Evolutionary conservation across 2,113 vertebrate species (phyloP), one percentile per base, ranked within the genome.

Genomic region (Corapipo altera): DNA sequence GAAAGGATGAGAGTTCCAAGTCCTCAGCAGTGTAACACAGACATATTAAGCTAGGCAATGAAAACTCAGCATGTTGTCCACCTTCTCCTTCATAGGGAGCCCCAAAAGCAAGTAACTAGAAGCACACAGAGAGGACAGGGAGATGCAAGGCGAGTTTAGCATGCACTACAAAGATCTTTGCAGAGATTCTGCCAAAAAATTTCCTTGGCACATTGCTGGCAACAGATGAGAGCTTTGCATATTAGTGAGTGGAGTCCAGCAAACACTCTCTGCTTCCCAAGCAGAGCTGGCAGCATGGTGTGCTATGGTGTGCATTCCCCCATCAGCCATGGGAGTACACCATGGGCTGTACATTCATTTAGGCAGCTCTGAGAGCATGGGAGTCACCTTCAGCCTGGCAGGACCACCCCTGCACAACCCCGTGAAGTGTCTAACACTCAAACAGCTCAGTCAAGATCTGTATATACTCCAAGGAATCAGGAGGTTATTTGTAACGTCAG

Each of bases 21-120:
- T 70, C 15, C 39, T 79, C 58, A 61, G 54, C 35, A 78, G 12
- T 0, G 3, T 30, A 82, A 87, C 48, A 58, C 39, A 43, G 4
- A 11, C 0, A 0, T 39, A 55, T 28, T 51, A 58, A 76, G 35
- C 37, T 0, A 72, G 41, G 20, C 59, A 62, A 72, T 18, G 37
- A 70, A 88, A 85, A 72, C 18, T 46, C 24, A 82, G 58, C 6
- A 1, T 3, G 58, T 28, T 58, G 48, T 43, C 49, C 41, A 86
- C 15, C 33, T 75, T 35, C 19, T 70, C 24, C 55, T 89, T 65
- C 71, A 57, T 1, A 41, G 21, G 37, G 20, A 85, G 22, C 27
- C 37, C 35, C 49, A 30, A 85, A 77, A 69, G 32, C 54, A 59
- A 91, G 75, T 81, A 61, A 62, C 30, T 35, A 67, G 66, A 70